Conservation (phyloP, 2,888 invertebrate genomes). For the Amphipoea lucens region DNA sequence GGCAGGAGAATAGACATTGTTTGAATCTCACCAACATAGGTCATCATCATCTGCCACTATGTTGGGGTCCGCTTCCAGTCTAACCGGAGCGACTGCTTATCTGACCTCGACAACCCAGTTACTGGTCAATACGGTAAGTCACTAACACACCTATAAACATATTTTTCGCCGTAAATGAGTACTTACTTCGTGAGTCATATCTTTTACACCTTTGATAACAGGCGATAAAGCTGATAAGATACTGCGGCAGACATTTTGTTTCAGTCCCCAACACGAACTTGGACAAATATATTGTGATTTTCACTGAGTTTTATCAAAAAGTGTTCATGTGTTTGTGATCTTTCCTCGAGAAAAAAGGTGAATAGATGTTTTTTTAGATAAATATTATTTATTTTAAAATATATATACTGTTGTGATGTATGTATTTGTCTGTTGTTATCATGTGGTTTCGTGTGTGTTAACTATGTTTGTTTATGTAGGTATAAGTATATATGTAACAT, state of each 20-base stretch:
- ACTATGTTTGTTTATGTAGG: background rate
- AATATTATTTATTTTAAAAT: background rate
- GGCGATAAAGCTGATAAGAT: conserved; percentile 47
- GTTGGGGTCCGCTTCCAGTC: background rate
- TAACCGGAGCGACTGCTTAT: background rate
- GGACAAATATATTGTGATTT: conserved; percentile 22
- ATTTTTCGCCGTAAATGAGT: conserved; percentile 28
- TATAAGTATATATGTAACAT: background rate
- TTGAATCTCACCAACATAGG: too few species aligned
- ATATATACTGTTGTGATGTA: too few species aligned
- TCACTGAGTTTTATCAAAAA: conserved; percentile 18
- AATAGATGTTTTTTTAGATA: conserved; percentile 6
- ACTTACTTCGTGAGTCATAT: conserved; percentile 39
- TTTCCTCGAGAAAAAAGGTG: conserved; percentile 37
- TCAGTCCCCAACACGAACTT: conserved; percentile 30
- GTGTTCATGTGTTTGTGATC: conserved; percentile 47
- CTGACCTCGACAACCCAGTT: background rate
- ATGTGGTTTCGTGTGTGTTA: background rate
- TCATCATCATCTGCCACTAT: background rate
- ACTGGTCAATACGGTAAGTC: background rate
- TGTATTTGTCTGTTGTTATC: too few species aligned
- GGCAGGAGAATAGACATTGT: background rate
- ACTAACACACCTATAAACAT: background rate
- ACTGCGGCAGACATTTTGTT: conserved; percentile 54
- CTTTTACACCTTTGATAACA: conserved; percentile 33